Percentiles rank a stretch among this genome's conserved stretches.
phyloP scores from a whole-genome alignment of 2,888 invertebrate genomes.

The Hecatera dysodea region DNA sequence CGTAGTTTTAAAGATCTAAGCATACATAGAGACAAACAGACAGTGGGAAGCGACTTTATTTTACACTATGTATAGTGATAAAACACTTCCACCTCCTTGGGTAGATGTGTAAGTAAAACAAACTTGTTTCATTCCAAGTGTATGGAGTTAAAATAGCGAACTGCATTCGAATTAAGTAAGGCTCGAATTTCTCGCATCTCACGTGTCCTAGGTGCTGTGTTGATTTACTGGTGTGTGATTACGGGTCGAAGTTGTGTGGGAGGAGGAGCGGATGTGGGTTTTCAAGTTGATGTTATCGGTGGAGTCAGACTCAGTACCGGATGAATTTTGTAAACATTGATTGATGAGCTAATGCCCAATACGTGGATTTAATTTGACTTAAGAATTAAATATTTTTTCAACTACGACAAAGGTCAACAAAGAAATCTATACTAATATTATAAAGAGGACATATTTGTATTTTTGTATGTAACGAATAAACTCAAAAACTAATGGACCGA shows the following conservation, averaged over 20 bases:
- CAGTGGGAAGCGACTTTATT: too few relatives aligned
- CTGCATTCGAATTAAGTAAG: conserved; percentile 62
- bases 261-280: conserved; percentile 17
- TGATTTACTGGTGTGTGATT: conserved; percentile 58
- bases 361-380: neutral
- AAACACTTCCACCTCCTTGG: conserved; percentile 35
- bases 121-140: conserved; percentile 38
- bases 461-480: too few relatives aligned
- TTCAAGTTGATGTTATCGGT: conserved; percentile 28
- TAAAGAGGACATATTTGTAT: too few relatives aligned
- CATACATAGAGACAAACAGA: too few relatives aligned
- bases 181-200: conserved; percentile 55
- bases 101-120: conserved; percentile 32
- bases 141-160: conserved; percentile 52
- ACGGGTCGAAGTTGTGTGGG: conserved; percentile 20
- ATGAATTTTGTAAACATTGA: too few relatives aligned
- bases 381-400: too few relatives aligned
- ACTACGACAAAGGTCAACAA: neutral
- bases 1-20: too few relatives aligned
- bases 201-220: conserved; percentile 52
- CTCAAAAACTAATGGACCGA: too few relatives aligned
- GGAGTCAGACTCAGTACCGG: neutral
- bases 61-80: too few relatives aligned
- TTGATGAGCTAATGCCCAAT: too few relatives aligned
- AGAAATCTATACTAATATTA: too few relatives aligned